Conservation (phyloP, 2,113 vertebrate species). For the Perca schrenkii region DNA sequence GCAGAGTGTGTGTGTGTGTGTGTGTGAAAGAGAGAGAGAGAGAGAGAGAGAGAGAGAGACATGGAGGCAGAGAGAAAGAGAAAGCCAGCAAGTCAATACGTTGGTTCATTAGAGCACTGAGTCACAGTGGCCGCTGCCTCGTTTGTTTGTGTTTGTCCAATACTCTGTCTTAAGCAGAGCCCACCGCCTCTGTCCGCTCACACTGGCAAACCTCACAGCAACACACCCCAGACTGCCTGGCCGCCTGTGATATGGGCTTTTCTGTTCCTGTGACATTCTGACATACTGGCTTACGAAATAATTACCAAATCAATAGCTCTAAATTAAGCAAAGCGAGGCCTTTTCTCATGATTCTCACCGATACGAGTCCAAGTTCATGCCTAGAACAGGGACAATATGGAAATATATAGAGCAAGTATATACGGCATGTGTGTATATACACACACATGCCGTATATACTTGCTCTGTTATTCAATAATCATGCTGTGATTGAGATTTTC, state of each 20-base stretch:
- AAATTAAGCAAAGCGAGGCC: slow-evolving; percentile 49
- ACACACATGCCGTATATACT: not conserved
- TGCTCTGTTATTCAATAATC: slow-evolving; percentile 15
- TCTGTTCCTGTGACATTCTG: slow-evolving; percentile 55
- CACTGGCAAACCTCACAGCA: slow-evolving; percentile 79
- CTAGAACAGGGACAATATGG: not conserved
- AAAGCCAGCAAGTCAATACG: slow-evolving; percentile 88
- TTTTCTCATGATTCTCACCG: slow-evolving; percentile 31
- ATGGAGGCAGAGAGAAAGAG: slow-evolving; percentile 72
- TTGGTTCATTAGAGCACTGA: slow-evolving; percentile 89
- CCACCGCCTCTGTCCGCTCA: slow-evolving; percentile 77
- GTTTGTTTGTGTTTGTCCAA: slow-evolving; percentile 90
- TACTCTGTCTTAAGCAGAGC: slow-evolving; percentile 85
- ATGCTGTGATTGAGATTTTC: slow-evolving; percentile 32
- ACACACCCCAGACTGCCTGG: slow-evolving; percentile 68
- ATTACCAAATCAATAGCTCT: slow-evolving; percentile 65
- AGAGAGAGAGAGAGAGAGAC: slow-evolving; percentile 46
- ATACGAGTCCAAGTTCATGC: slow-evolving; percentile 17
- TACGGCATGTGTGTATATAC: not conserved
- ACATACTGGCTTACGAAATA: slow-evolving; percentile 65
- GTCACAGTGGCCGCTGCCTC: slow-evolving; percentile 87
- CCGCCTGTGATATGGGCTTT: slow-evolving; percentile 64
- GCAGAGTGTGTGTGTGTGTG: slow-evolving; percentile 47
- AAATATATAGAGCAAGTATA: not conserved
- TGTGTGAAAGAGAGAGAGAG: slow-evolving; percentile 12